Evolutionary conservation across 2,113 vertebrate genomes (phyloP), one percentile per base, ranked within the genome.

Genomic region (Apodemus speciosus): DNA sequence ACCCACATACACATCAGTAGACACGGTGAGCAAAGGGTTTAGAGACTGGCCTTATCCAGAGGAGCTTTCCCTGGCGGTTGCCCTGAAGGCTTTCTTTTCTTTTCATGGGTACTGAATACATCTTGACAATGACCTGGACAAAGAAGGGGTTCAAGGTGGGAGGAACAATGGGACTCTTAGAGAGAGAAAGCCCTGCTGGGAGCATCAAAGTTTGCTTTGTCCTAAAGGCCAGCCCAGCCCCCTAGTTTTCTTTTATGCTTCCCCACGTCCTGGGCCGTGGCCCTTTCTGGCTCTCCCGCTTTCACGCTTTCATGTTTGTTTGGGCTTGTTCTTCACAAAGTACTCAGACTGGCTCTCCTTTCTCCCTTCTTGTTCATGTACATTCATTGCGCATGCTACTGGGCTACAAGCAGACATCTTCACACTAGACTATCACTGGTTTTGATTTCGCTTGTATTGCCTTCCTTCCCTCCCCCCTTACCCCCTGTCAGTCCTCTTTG

Each of bases 181-280:
- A 91, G 43, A 91, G 49, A 91, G 40, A 49, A 51, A 49, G n/a
- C 13, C 32, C 32, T 43, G 30, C 15, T 0, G 6, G 38, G 40
- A 83, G 35, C 21, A 80, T 46, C 85, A 72, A 89, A 38, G 46
- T 15, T 53, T 85, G 38, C 21, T 49, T 60, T 72, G 71, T 43
- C 43, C 13, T 56, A 4, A 76, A 92, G 43, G 16, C 21, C 81
- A 15, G n/a, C 13, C 18, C 11, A 10, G 0, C 35, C 73, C 15
- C 68, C 13, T 5, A 11, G n/a, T 93, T 64, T 23, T 46, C 30
- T 20, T 60, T 51, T 21, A 30, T 9, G 79, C 21, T 72, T 62
- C 53, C 62, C 15, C 25, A 0, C 1, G 25, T 40, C 10, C 6
- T 81, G 53, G 25, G 9, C 0, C 15, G 4, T 21, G 43, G 16